Evolutionary conservation across 2,888 invertebrate species (phyloP).

Genomic region (Sinohyriopsis cumingii): DNA sequence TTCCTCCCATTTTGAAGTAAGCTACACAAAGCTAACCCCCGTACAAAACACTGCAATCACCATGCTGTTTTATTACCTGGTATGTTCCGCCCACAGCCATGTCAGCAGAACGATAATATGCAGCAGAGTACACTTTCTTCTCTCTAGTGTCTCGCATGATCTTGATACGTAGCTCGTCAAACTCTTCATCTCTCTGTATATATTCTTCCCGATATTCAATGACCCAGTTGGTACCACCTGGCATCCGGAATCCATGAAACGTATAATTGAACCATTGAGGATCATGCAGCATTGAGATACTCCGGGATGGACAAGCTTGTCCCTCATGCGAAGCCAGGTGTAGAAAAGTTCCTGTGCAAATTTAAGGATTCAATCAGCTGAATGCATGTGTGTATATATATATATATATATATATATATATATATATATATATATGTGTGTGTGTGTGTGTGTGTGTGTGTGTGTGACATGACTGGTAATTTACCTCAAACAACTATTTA

Average conservation of each 20-base stretch:
- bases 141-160: conserved; percentile 11
- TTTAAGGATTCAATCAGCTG: too few species aligned
- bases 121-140: conserved; percentile 16
- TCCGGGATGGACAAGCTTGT: conserved; percentile 21
- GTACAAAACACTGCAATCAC: too few species aligned
- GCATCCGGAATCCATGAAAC: conserved; percentile 17
- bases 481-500: too few species aligned
- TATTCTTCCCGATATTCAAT: conserved; percentile 10
- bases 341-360: neutral
- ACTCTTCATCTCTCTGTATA: conserved; percentile 7
- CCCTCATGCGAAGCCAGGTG: conserved; percentile 21
- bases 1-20: too few species aligned
- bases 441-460: too few species aligned
- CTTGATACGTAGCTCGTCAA: conserved; percentile 15
- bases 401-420: too few species aligned
- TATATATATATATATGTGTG: too few species aligned
- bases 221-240: conserved; percentile 22
- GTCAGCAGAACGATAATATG: conserved; percentile 21
- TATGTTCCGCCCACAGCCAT: conserved; percentile 10
- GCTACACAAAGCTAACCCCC: too few species aligned
- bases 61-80: too few species aligned
- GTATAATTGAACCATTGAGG: conserved; percentile 13
- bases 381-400: too few species aligned
- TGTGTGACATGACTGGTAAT: too few species aligned
- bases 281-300: conserved; percentile 5